Percentiles rank a stretch among this genome's conserved stretches.
Evolutionary conservation across 2,797 vertebrate genomes (phyloP).

Genomic region (Hirundo rustica): DNA sequence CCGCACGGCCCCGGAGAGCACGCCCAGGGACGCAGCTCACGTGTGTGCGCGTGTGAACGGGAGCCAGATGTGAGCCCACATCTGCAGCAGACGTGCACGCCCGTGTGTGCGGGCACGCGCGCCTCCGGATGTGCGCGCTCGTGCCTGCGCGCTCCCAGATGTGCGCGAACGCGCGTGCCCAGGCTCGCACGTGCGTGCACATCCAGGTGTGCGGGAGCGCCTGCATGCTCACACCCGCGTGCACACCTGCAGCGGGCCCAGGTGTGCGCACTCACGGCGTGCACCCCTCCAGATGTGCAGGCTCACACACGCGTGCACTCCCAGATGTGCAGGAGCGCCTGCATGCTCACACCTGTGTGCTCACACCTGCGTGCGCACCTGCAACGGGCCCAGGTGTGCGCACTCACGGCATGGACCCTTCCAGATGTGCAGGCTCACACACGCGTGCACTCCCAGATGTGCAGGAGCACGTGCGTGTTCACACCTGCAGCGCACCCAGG

Average conservation of each 20-base stretch:
- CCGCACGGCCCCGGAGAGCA: background rate
- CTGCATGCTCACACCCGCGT: background rate
- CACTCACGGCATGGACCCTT: no score
- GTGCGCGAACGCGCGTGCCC: background rate
- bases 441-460: background rate
- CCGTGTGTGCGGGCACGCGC: fast-evolving
- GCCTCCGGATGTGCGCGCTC: background rate
- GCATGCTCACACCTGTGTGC: no score
- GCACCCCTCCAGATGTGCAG: no score
- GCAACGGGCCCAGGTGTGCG: no score
- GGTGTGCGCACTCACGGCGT: no score
- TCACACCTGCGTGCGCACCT: no score
- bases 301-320: no score
- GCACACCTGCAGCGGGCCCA: no score
- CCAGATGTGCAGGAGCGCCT: background rate
- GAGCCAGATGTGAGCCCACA: background rate
- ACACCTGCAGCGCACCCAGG: no score
- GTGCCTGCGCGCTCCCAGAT: background rate
- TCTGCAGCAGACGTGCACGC: fast-evolving
- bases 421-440: no score
- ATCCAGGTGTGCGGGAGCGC: no score
- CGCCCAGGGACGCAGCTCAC: fast-evolving
- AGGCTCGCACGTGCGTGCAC: no score
- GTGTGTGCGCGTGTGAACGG: background rate
- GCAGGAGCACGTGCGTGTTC: fast-evolving